Base-by-base conservation (phyloP, 2,113 vertebrate genomes). In the Mungos mungo region DNA sequence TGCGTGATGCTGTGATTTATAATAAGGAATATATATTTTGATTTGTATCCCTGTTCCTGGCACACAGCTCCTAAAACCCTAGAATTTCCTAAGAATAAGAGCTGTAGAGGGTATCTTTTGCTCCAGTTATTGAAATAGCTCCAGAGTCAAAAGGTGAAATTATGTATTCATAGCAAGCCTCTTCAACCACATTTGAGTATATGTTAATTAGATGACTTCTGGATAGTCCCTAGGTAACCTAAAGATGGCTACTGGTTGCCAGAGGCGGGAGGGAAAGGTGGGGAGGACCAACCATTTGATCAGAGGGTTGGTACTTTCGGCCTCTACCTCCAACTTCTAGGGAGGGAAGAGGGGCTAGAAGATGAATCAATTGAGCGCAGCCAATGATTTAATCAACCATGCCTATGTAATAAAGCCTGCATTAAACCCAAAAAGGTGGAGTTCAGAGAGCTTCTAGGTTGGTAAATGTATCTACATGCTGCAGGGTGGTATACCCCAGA, bases 21-120 rank as follows among this genome's bases (percentile, higher is more conserved):
- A 72, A 94, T 31, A 63, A 68, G 83, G 72, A 94, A 88, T 52
- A 71, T 47, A 16, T 71, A 81, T 47, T 71, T 71, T 88, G 38
- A 50, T 71, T 31, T 80, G 79, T 14, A 35, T 88, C 65, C 15
- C 31, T 88, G 41, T 60, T 60, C 33, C 35, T 71, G 19, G 25
- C 19, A 94, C 13, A 81, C 13, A 81, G 29, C n/a, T 84, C 35
- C 45, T 57, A 54, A 90, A 84, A 77, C 21, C 16, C 29, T 76
- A 47, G 45, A n/a, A 84, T 77, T 76, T 95, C n/a, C 93, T 95
- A 23, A 84, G 69, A 76, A 15, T 54, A 84, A 84, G 57, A 84
- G 57, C 45, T 54, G n/a, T 76, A 54, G 45, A 41, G 57, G 68
- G 31, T 5, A 83, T 76, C 87, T 76, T 90, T 76, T 74, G n/a